Evolutionary conservation across 1,140 invertebrate species (phyloP), one percentile per base, ranked within the genome.

Genomic region (Proctacanthus coquilletti): DNA sequence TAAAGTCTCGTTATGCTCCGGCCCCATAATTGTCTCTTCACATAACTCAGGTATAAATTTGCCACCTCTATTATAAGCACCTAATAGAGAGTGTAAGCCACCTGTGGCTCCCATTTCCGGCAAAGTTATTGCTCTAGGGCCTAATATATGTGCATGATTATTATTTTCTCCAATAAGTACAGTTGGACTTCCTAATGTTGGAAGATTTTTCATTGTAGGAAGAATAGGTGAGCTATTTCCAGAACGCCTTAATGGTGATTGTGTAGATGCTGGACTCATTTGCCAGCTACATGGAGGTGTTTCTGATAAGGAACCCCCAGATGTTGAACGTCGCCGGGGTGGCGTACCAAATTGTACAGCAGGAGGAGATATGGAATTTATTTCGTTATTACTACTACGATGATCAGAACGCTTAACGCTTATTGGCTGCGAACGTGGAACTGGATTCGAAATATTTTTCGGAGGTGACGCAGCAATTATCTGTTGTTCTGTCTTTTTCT

Each of bases 11-110:
- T 91, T 92, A 62, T 96, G 92, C 53, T 91, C 86, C 40, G 80
- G 75, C 72, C 93, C 88, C 43, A 96, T 72, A 14, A 98, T 67
- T 15, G 92, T 96, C 65, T 98, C 93, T 62, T 95, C 88, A 23
- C 87, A 84, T 38, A 98, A 63, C 58, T 95, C 91, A 5, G 89
- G 53, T n/a, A 48, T n/a, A 34, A 42, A 45, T 10, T 40, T 44
- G 15, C 30, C 36, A n/a, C 29, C 39, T 38, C 51, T 14, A 46
- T 53, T 14, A 36, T 57, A 64, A 14, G 69, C 62, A 27, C 74
- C 71, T 21, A 66, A 59, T 39, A 74, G 64, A 33, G 51, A 68
- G 46, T 71, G 71, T 36, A 74, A 65, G 38, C 71, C 73, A 15
- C 69, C 66, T n/a, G 71, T 69, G 49, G 74, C 72, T 5, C 72